A percentile compares a stretch with the other conserved stretches of the same genome.
These are phyloP conservation scores for Nothocercus julius DNA, from an alignment of 2,113 vertebrate species.

Conservation along the genomic window DNA sequence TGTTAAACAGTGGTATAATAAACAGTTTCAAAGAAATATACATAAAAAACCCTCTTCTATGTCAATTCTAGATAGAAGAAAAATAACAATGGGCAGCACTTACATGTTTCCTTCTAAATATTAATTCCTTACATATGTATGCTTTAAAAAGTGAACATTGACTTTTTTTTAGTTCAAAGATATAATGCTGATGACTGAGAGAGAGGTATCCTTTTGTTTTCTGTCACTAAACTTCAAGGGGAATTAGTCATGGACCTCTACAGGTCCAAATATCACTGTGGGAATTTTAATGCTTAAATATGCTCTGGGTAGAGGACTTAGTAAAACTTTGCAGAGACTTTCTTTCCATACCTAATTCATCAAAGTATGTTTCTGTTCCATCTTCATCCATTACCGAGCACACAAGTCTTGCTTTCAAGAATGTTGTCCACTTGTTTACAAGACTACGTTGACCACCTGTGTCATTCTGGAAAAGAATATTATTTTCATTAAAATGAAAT, in stretches of 20 bases:
- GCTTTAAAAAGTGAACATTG: not conserved
- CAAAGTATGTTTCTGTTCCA: conserved; percentile 94
- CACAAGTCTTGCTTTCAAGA: conserved; percentile 94
- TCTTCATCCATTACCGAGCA: conserved; percentile 96
- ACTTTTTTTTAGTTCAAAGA: not conserved
- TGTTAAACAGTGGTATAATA: not conserved
- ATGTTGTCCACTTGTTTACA: conserved; percentile 99
- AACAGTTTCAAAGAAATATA: not conserved
- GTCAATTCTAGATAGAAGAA: not conserved
- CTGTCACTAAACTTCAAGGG: not conserved
- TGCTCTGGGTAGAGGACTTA: not conserved
- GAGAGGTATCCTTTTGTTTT: not conserved
- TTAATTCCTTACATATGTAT: not conserved
- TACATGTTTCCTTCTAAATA: not conserved
- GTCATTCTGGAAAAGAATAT: conserved; percentile 85
- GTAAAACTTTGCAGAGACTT: not conserved
- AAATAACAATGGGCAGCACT: not conserved
- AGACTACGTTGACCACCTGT: conserved; percentile 96
- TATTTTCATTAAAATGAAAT: conserved; percentile 31
- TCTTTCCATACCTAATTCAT: conserved; percentile 88
- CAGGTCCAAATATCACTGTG: not conserved
- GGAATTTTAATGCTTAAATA: not conserved
- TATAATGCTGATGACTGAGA: not conserved
- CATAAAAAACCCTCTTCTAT: not conserved
- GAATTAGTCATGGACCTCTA: not conserved